Percentiles rank a stretch among this genome's conserved stretches.
phyloP scores from a whole-genome alignment of 2,113 vertebrate genomes.

The Atherinomorus stipes region DNA sequence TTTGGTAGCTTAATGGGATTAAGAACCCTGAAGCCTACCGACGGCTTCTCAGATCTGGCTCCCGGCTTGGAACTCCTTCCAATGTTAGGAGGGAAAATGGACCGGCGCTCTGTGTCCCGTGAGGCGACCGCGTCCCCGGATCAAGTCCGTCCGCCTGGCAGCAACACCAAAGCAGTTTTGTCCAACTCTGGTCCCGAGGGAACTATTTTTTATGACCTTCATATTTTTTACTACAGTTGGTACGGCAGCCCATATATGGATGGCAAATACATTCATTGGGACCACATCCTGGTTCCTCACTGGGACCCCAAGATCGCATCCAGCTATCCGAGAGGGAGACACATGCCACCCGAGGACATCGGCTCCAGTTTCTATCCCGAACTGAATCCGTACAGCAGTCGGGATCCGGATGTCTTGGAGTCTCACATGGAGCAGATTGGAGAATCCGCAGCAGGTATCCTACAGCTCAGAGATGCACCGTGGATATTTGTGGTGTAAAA shows the following conservation, averaged over 20 bases:
- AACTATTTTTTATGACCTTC: conserved; percentile 87
- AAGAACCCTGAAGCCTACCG: conserved; percentile 87
- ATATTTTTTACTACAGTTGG: conserved; percentile 92
- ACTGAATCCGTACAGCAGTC: conserved; percentile 89
- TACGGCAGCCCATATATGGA: conserved; percentile 86
- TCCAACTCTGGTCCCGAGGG: conserved; percentile 78
- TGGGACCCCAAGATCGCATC: conserved; percentile 94
- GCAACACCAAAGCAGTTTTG: conserved; percentile 74
- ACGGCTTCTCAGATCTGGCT: conserved; percentile 85
- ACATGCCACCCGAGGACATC: conserved; percentile 89
- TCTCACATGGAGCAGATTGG: conserved; percentile 90
- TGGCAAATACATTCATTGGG: conserved; percentile 88
- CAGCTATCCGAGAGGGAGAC: conserved; percentile 90
- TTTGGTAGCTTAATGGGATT: conserved; percentile 92
- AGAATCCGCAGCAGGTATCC: conserved; percentile 87
- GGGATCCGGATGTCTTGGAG: conserved; percentile 87
- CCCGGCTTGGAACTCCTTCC: conserved; percentile 80
- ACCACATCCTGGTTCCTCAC: conserved; percentile 91
- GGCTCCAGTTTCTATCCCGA: conserved; percentile 91
- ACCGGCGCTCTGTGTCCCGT: conserved; percentile 74
- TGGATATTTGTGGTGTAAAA: not conserved
- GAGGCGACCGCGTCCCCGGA: conserved; percentile 64
- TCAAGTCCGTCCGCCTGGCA: conserved; percentile 59
- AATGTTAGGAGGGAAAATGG: conserved; percentile 71
- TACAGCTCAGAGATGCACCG: conserved; percentile 22